Conservation (phyloP, 2,888 invertebrate genomes). For the Agrotis exclamationis region DNA sequence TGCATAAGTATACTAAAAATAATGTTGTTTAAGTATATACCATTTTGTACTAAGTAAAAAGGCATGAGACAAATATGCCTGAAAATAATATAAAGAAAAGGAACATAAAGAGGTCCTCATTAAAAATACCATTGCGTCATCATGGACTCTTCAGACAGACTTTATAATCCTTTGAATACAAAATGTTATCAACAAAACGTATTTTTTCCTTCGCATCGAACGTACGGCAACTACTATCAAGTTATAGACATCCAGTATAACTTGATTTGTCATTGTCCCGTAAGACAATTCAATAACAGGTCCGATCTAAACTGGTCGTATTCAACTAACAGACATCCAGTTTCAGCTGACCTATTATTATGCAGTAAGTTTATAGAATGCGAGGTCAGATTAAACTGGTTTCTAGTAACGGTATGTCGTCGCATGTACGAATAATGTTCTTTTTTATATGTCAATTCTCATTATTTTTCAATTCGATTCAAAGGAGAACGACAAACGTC, state of each 20-base stretch:
- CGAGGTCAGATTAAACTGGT: neutral
- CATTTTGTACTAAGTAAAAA: neutral
- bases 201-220: conserved; percentile 32
- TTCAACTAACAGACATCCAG: neutral
- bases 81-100: neutral
- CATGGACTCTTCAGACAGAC: conserved; percentile 30
- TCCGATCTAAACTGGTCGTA: neutral
- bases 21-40: too few species aligned
- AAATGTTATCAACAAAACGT: conserved; percentile 51
- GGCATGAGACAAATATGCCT: neutral
- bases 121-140: conserved; percentile 1
- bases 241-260: neutral
- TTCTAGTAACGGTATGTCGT: neutral
- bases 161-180: conserved; percentile 40
- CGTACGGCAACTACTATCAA: too few species aligned
- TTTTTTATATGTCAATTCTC: conserved; percentile 47
- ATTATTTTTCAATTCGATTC: conserved; percentile 73
- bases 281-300: neutral
- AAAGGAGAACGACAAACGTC: conserved; percentile 54
- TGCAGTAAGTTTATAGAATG: neutral
- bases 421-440: conserved; percentile 22
- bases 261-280: neutral
- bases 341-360: neutral
- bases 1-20: too few species aligned
- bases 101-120: neutral